Base-by-base conservation (phyloP, 64 coral and sea anemone genomes). In the Hydrozoanthus tunicans region DNA sequence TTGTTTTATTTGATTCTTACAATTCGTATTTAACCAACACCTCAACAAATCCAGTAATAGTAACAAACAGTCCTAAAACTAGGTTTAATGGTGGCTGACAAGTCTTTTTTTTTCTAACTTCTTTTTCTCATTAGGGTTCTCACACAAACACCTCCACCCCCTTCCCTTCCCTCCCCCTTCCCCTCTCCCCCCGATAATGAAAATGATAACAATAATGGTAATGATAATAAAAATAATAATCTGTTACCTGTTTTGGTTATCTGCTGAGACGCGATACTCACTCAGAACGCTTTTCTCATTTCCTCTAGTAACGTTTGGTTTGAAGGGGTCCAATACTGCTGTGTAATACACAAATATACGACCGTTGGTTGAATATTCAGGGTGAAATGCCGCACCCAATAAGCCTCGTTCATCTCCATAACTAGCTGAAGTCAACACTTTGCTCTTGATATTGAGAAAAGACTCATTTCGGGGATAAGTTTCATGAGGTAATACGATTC, bases 321-420 rank as follows among this genome's bases (percentile, higher is more conserved):
- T 83, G 43, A 6, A 51, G 9, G 4, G 12, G 3, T 15, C 51
- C 13, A 15, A 14, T 13, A 15, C 11, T 51, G 96, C 93, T 5
- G 82, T 93, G 56, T 98, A 98, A 62, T 98, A 98, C 8, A 98
- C 93, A 76, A 94, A 98, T 13, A 98, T 61, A n/a, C 93, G 91
- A 43, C 93, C 91, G 78, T 95, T 98, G 6, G 6, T 67, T 9
- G 71, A 80, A 83, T 93, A 98, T 6, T 81, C 53, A 1, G 96
- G 93, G 75, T 98, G 96, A 81, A 98, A 98, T 71, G 75, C 91
- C 9, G 94, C 85, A 25, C 93, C 86, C 17, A 98, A 70, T 15
- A 98, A 67, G 6, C 96, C 96, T 0, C 96, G 83, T 77, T 98
- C 96, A 12, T 98, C 96, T 10, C 91, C 96, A 25, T 82, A 89